phyloP scores from a whole-genome alignment of 2,113 vertebrate species.

The Mormyrus iriodes region DNA sequence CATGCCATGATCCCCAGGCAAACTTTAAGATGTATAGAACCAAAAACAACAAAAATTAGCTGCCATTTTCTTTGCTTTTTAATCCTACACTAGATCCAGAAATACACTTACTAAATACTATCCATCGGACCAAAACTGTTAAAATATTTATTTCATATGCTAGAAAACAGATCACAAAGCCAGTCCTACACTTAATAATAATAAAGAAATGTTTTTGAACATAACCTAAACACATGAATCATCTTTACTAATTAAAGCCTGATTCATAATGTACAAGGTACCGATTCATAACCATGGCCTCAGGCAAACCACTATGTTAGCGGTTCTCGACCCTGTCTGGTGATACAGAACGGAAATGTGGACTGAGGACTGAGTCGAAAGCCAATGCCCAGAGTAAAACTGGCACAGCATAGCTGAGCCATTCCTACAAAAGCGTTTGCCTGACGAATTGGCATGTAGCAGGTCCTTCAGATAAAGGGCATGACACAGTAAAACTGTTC shows the following conservation, averaged over 20 bases:
- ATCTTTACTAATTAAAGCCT: constrained; percentile 8
- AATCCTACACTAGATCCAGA: constrained; percentile 10
- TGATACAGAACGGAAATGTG: neutral
- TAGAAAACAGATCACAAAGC: constrained; percentile 21
- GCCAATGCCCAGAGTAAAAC: neutral
- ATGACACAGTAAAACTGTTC: neutral
- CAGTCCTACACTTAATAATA: neutral
- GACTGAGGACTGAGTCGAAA: neutral
- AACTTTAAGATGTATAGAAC: constrained; percentile 34
- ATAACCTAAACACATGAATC: neutral
- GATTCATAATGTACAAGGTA: neutral
- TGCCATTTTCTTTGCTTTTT: constrained; percentile 26
- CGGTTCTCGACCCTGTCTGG: neutral
- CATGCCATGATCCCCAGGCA: constrained; percentile 34
- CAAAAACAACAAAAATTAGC: constrained; percentile 32
- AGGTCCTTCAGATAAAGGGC: neutral
- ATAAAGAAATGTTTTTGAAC: neutral
- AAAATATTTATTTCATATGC: constrained; percentile 16
- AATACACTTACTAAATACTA: constrained; percentile 17
- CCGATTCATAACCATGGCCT: neutral
- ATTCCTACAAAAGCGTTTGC: neutral
- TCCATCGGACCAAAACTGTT: constrained; percentile 6
- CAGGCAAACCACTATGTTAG: neutral
- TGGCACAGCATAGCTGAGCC: neutral
- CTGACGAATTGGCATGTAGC: no score